A percentile compares a stretch with the other conserved stretches of the same genome.
These are phyloP conservation scores for Harpagoxenus sublaevis DNA, from an alignment of 2,888 invertebrate species.

Conservation along the genomic window DNA sequence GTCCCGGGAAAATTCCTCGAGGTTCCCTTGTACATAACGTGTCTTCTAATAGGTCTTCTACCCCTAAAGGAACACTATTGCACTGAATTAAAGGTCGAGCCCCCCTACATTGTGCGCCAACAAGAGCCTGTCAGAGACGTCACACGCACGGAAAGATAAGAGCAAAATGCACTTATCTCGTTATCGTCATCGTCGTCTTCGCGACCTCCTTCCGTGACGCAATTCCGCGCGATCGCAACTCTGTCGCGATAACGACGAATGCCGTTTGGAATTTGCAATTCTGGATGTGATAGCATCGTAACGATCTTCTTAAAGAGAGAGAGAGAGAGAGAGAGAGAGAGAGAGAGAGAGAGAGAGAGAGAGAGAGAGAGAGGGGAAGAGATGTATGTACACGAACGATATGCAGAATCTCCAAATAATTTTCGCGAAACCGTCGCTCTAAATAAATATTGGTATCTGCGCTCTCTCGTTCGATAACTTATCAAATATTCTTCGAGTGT, in stretches of 20 bases:
- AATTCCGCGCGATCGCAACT: not conserved
- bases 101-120: slow-evolving; percentile 83
- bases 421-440: not conserved
- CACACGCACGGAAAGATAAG: slow-evolving; percentile 66
- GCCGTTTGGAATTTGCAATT: not conserved
- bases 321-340: not conserved
- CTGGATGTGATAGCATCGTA: not conserved
- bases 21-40: slow-evolving; percentile 69
- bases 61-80: slow-evolving; percentile 75
- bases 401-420: not conserved
- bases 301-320: not conserved
- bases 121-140: slow-evolving; percentile 79
- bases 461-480: slow-evolving; percentile 30
- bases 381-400: not conserved
- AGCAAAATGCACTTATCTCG: slow-evolving; percentile 46
- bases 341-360: not conserved
- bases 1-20: not conserved
- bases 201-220: not conserved
- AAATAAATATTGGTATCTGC: not conserved
- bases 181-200: slow-evolving; percentile 3
- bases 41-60: slow-evolving; percentile 73
- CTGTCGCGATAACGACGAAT: not conserved
- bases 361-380: not conserved
- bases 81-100: slow-evolving; percentile 83
- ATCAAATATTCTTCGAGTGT: slow-evolving; percentile 21